phyloP scores from a whole-genome alignment of 2,113 vertebrate genomes.

The Grammomys dolichurus region DNA sequence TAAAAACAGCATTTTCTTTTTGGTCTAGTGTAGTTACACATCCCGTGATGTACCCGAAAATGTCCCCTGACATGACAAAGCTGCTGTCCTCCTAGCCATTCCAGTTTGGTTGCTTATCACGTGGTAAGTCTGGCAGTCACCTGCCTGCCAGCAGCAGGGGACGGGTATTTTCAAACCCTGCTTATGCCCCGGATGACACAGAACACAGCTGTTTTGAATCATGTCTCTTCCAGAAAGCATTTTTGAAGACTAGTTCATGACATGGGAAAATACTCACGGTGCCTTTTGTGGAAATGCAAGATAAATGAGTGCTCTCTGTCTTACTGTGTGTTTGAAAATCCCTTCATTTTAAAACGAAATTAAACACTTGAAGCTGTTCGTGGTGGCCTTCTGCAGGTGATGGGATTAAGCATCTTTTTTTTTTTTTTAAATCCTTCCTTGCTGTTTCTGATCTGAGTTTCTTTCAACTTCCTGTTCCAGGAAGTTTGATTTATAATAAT shows the following conservation, averaged over 20 bases:
- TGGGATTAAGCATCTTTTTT: background rate
- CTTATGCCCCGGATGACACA: conserved; percentile 30
- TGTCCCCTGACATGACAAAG: background rate
- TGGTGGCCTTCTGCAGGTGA: background rate
- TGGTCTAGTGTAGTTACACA: background rate
- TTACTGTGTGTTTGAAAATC: conserved; percentile 31
- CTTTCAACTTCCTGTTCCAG: background rate
- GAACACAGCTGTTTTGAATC: conserved; percentile 65
- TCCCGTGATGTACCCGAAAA: background rate
- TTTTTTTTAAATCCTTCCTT: background rate
- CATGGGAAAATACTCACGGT: conserved; percentile 65
- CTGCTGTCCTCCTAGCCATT: background rate
- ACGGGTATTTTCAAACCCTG: background rate
- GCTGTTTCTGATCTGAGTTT: background rate
- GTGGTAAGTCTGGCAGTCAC: background rate
- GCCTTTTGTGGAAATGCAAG: conserved; percentile 57
- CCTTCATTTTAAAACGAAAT: conserved; percentile 23
- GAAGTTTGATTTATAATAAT: background rate
- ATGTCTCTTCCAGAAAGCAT: conserved; percentile 60
- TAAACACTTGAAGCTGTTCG: background rate
- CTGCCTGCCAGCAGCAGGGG: background rate
- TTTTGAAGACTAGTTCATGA: conserved; percentile 71
- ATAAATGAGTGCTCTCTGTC: conserved; percentile 14
- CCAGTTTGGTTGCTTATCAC: background rate
- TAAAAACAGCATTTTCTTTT: background rate